A percentile compares a stretch with the other conserved stretches of the same genome.
Evolutionary conservation across 2,797 vertebrate genomes (phyloP).

Genomic region (Urocyon cinereoargenteus): DNA sequence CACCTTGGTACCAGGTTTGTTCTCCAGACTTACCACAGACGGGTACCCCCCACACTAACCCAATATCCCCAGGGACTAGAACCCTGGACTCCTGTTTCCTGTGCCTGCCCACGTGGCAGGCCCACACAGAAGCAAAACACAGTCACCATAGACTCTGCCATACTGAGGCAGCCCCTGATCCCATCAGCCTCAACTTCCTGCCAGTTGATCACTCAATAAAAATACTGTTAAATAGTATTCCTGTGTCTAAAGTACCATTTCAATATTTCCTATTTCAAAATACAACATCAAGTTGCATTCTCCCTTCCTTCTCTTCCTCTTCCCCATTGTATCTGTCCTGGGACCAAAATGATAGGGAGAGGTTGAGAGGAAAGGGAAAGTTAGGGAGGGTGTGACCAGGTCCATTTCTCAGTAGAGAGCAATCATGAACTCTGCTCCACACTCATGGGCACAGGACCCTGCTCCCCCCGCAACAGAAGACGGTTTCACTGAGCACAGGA

Average conservation of each 20-base stretch:
- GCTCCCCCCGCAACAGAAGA: background rate
- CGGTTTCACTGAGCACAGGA: background rate
- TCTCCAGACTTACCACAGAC: background rate
- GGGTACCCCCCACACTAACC: background rate
- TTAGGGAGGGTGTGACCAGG: background rate
- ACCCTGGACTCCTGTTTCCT: background rate
- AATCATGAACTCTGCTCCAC: background rate
- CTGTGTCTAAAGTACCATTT: background rate
- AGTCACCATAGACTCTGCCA: slow-evolving; percentile 54
- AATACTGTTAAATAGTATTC: background rate
- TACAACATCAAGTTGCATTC: background rate
- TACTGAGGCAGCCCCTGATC: background rate
- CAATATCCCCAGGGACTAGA: background rate
- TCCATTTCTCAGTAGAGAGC: background rate
- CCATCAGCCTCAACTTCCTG: background rate
- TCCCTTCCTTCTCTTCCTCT: background rate
- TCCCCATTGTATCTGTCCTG: background rate
- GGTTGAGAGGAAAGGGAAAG: background rate
- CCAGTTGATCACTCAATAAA: slow-evolving; percentile 27
- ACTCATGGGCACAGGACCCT: background rate
- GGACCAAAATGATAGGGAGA: background rate
- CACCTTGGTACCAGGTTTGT: background rate
- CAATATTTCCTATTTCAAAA: background rate
- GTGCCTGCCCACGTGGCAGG: background rate
- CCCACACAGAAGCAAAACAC: slow-evolving; percentile 17